These are phyloP conservation scores for Oscheius sp. DNA, from an alignment of 1,140 invertebrate genomes.

Conservation along the genomic window DNA sequence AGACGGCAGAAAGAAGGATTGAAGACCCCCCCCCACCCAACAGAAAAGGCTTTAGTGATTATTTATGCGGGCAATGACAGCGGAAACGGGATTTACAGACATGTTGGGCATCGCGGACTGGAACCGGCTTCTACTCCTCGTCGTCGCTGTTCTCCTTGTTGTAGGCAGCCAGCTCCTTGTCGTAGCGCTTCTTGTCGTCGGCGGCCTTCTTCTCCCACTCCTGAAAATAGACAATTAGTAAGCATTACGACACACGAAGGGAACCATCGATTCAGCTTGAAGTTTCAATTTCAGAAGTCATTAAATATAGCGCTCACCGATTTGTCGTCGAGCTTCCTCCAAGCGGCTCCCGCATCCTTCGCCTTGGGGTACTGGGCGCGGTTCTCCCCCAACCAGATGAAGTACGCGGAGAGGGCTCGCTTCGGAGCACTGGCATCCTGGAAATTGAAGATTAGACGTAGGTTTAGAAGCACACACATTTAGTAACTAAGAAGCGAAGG, in stretches of 20 bases:
- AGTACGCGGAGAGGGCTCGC: slow-evolving; percentile 83
- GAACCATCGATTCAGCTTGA: too few relatives aligned
- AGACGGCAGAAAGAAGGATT: too few relatives aligned
- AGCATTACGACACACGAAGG: too few relatives aligned
- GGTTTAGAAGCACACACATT: background rate
- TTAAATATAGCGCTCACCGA: slow-evolving; percentile 64
- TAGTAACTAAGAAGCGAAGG: background rate
- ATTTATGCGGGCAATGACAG: too few relatives aligned
- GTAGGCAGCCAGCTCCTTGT: slow-evolving; percentile 50
- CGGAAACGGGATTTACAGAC: too few relatives aligned
- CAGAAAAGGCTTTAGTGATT: too few relatives aligned
- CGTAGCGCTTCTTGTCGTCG: slow-evolving; percentile 57
- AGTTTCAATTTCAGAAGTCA: too few relatives aligned
- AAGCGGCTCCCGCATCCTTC: slow-evolving; percentile 82
- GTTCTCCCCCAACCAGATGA: slow-evolving; percentile 73
- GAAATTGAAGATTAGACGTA: background rate
- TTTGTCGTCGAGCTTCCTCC: slow-evolving; percentile 88
- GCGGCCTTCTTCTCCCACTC: slow-evolving; percentile 57
- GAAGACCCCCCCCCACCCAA: too few relatives aligned
- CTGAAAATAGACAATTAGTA: slow-evolving; percentile 28
- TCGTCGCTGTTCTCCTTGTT: slow-evolving; percentile 42
- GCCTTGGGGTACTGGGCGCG: slow-evolving; percentile 79
- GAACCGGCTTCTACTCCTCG: too few relatives aligned
- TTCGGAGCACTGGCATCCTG: slow-evolving; percentile 87
- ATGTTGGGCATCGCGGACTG: too few relatives aligned